phyloP scores from a whole-genome alignment of 2,797 vertebrate species.

The Florisuga fusca region DNA sequence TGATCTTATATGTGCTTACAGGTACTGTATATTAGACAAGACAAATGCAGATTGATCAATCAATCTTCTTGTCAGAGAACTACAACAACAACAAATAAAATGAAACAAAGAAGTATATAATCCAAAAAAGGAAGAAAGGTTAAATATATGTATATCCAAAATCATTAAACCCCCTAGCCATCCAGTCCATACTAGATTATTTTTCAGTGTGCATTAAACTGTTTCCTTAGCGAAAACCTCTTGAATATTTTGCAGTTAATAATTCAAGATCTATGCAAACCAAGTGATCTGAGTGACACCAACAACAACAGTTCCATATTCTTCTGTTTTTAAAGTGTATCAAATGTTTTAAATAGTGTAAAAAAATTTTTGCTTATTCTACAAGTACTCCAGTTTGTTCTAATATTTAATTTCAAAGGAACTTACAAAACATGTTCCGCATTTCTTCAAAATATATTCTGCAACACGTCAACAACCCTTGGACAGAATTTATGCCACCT shows the following conservation, averaged over 20 bases:
- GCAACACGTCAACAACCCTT: background rate
- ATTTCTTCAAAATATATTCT: background rate
- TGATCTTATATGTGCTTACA: background rate
- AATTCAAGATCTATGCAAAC: background rate
- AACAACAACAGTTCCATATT: background rate
- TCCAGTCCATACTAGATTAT: background rate
- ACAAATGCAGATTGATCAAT: background rate
- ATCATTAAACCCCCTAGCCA: accelerated
- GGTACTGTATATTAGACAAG: background rate
- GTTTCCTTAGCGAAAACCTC: background rate
- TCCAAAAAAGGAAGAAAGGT: background rate
- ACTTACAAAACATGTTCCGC: background rate
- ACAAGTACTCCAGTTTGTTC: background rate
- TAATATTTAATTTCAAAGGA: background rate
- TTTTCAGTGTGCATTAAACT: background rate
- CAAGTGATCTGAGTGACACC: background rate
- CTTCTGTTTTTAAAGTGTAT: background rate
- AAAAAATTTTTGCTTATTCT: background rate
- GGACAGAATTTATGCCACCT: background rate
- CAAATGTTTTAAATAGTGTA: background rate
- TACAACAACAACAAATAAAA: background rate
- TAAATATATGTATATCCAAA: background rate
- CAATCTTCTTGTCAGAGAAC: background rate
- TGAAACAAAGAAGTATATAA: background rate
- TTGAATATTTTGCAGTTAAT: background rate